A percentile compares a stretch with the other conserved stretches of the same genome.
Evolutionary conservation across 2,888 invertebrate species (phyloP).

Genomic region (Heliconius erato): DNA sequence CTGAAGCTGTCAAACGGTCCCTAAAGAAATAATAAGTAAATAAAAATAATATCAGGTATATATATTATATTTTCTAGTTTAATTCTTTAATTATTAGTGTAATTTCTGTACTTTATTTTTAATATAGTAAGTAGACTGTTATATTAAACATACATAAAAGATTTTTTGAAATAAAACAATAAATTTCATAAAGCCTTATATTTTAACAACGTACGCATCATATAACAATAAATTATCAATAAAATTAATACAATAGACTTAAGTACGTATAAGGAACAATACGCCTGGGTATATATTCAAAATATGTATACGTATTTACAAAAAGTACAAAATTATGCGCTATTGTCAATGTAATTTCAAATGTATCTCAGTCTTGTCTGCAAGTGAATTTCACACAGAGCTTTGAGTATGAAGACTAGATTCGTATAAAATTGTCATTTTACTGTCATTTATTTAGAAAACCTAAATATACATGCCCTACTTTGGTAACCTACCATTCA

Average conservation of each 20-base stretch:
- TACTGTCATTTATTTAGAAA: conserved; percentile 57
- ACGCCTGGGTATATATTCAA: conserved; percentile 51
- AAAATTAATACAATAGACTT: conserved; percentile 67
- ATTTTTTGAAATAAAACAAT: conserved; percentile 53
- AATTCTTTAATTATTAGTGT: background rate
- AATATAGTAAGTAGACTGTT: background rate
- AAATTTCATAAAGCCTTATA: conserved; percentile 61
- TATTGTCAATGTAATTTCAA: conserved; percentile 60
- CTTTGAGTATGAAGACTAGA: conserved; percentile 75
- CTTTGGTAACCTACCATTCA: conserved; percentile 75
- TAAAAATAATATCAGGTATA: conserved; percentile 1
- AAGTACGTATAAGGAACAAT: conserved; percentile 79
- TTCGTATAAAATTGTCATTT: conserved; percentile 70
- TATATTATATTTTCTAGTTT: background rate
- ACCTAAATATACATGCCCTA: conserved; percentile 68
- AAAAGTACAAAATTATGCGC: conserved; percentile 56
- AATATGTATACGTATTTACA: conserved; percentile 56
- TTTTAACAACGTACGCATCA: conserved; percentile 77
- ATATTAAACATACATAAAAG: background rate
- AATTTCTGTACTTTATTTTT: background rate
- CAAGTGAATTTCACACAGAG: conserved; percentile 62
- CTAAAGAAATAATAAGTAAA: conserved; percentile 78
- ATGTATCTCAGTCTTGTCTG: conserved; percentile 69
- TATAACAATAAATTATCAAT: conserved; percentile 78
- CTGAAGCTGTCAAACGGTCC: conserved; percentile 89